Conservation (phyloP, 2,113 vertebrate species). For the Phainopepla nitens region DNA sequence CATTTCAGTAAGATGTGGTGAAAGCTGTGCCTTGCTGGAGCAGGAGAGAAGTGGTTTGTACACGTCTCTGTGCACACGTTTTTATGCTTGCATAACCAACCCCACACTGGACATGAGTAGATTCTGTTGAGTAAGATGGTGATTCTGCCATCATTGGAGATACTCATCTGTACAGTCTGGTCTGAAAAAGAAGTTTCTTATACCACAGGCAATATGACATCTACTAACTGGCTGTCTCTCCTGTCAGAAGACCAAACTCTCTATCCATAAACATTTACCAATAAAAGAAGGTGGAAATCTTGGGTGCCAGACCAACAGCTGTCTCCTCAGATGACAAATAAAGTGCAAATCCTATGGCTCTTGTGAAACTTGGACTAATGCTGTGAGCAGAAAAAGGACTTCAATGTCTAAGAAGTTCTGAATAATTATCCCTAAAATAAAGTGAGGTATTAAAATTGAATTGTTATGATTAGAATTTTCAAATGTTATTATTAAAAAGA, state of each 20-base stretch:
- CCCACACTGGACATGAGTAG: fast-evolving
- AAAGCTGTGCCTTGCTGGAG: neutral
- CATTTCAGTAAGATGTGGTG: neutral
- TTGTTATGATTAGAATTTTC: no score
- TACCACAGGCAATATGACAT: fast-evolving
- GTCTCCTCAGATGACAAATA: neutral
- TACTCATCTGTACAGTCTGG: neutral
- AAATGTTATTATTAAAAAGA: neutral
- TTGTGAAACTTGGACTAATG: neutral
- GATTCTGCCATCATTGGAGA: neutral
- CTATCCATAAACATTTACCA: neutral
- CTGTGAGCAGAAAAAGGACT: neutral
- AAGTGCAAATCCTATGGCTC: neutral
- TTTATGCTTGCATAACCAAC: neutral
- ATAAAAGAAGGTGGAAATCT: neutral
- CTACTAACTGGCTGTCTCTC: neutral
- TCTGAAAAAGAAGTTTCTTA: neutral
- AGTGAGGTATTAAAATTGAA: neutral
- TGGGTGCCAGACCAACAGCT: neutral
- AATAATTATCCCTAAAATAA: neutral
- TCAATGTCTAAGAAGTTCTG: neutral
- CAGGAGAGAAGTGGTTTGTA: neutral
- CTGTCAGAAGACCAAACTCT: neutral
- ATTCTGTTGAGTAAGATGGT: neutral
- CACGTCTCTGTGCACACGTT: neutral